Percentiles rank a stretch among this genome's conserved stretches.
These are phyloP conservation scores for Proales similis DNA, from an alignment of 1,140 invertebrate genomes.

Conservation along the genomic window DNA sequence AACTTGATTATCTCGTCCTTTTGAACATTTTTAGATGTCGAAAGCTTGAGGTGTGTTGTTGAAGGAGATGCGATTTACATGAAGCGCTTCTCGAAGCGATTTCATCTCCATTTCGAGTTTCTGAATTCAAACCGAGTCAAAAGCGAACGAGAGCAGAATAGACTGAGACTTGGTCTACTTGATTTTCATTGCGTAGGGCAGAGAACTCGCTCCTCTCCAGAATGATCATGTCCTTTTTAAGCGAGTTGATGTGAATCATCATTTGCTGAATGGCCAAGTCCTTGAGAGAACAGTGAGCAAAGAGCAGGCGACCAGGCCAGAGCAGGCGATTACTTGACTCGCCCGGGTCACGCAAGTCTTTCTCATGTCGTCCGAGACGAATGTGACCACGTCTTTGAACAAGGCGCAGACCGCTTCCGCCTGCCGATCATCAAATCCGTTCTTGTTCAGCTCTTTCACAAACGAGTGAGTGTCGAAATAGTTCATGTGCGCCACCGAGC, in stretches of 20 bases:
- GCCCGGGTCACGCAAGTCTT: slow-evolving; percentile 29
- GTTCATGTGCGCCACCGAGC: too few species aligned
- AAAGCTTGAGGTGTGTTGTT: slow-evolving; percentile 47
- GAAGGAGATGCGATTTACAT: slow-evolving; percentile 39
- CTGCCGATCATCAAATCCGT: slow-evolving; percentile 11
- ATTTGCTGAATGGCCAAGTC: slow-evolving; percentile 51
- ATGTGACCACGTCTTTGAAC: slow-evolving; percentile 33
- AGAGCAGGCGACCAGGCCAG: neutral
- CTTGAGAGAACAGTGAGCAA: slow-evolving; percentile 39
- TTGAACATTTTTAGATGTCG: slow-evolving; percentile 42
- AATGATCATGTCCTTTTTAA: slow-evolving; percentile 54
- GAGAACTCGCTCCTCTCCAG: slow-evolving; percentile 54
- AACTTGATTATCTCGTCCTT: slow-evolving; percentile 48
- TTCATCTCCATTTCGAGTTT: slow-evolving; percentile 11
- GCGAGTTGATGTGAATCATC: slow-evolving; percentile 46
- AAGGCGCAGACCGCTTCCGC: slow-evolving; percentile 11
- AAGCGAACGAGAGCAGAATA: neutral
- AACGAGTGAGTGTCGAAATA: slow-evolving; percentile 35
- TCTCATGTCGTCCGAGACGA: slow-evolving; percentile 28
- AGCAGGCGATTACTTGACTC: neutral
- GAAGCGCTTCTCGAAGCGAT: neutral
- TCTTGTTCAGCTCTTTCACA: slow-evolving; percentile 9
- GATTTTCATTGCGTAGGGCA: slow-evolving; percentile 49
- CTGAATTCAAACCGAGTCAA: neutral
- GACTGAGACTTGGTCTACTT: slow-evolving; percentile 41